Percentiles rank a stretch among this genome's conserved stretches.
Conservation (phyloP, 2,797 vertebrate genomes). For the Cynopterus sphinx region DNA sequence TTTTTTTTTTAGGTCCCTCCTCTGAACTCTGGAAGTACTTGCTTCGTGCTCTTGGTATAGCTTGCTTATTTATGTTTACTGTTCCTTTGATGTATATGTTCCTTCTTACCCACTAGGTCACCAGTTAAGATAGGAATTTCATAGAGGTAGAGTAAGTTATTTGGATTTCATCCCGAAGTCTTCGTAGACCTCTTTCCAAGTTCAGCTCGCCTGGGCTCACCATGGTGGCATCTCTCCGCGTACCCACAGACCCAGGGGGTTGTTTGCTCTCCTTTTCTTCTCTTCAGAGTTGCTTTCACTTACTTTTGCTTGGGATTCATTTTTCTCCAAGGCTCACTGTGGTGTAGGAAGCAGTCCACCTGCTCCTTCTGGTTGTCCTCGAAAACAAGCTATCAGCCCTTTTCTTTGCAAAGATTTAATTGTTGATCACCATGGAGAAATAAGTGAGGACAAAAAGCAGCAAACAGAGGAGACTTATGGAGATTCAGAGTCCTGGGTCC, state of each 20-base stretch:
- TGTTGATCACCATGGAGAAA: background rate
- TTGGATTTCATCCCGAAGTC: conserved; percentile 25
- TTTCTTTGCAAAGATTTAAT: background rate
- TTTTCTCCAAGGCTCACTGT: background rate
- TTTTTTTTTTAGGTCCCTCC: background rate
- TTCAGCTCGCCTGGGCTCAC: background rate
- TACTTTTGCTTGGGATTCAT: background rate
- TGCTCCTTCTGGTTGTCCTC: background rate
- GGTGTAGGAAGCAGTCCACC: background rate
- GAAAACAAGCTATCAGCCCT: background rate
- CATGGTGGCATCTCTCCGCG: background rate
- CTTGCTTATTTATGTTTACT: background rate
- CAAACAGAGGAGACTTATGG: background rate
- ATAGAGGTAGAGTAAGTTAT: background rate
- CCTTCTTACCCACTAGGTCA: background rate
- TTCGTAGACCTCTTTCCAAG: conserved; percentile 7
- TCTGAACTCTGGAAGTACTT: background rate
- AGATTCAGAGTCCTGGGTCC: background rate
- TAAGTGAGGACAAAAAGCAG: background rate
- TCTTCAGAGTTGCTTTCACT: background rate
- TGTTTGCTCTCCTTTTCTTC: background rate
- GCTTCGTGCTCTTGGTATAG: background rate
- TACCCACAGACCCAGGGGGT: background rate
- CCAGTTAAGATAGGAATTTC: background rate
- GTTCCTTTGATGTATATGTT: background rate